Evolutionary conservation across 2,888 invertebrate species (phyloP).

Genomic region (Drosophila austrosaltans): DNA sequence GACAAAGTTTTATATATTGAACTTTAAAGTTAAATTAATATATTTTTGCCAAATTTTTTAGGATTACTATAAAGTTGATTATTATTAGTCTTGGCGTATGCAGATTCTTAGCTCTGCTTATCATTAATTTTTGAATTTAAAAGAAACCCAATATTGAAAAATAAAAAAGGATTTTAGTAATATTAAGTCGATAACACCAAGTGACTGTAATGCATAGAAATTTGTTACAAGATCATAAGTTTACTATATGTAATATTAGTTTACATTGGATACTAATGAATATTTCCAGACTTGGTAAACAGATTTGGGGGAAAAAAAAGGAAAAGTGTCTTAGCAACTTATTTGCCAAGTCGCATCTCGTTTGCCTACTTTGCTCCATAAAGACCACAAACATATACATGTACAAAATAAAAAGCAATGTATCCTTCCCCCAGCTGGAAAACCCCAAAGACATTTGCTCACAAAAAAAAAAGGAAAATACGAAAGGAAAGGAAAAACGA

Average conservation of each 20-base stretch:
- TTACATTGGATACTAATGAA: background rate
- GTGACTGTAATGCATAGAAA: no score
- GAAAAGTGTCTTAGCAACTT: background rate
- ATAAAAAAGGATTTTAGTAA: no score
- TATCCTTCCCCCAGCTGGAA: slow-evolving; percentile 5
- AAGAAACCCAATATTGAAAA: no score
- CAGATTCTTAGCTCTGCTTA: no score
- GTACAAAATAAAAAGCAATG: background rate
- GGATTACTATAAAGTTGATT: no score
- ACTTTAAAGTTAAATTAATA: no score
- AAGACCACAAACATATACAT: background rate
- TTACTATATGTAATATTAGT: no score
- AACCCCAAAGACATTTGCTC: slow-evolving; percentile 20
- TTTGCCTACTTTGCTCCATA: background rate
- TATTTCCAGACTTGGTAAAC: background rate
- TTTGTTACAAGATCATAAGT: background rate
- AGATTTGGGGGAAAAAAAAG: background rate
- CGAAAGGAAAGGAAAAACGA: slow-evolving; percentile 20
- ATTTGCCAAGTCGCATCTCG: background rate
- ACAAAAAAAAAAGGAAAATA: slow-evolving; percentile 16
- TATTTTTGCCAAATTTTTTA: no score
- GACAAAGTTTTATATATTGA: no score
- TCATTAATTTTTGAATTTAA: no score
- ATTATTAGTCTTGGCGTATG: no score
- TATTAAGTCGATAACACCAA: no score